phyloP scores from a whole-genome alignment of 2,113 vertebrate genomes.

The Struthio camelus region DNA sequence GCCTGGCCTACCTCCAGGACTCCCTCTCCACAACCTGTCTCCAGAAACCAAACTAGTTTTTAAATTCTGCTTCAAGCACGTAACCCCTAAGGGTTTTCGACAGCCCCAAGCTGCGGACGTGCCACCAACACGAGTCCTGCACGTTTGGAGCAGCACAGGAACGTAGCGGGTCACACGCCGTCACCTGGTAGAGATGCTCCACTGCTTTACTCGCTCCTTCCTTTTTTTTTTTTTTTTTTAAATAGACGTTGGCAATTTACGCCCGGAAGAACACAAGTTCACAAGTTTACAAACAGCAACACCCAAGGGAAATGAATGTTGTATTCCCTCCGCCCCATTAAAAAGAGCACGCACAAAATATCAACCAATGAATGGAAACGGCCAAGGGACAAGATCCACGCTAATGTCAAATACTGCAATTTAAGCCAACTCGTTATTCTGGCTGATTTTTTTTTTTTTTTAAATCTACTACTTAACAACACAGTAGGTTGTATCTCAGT shows the following conservation, averaged over 20 bases:
- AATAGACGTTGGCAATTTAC: neutral
- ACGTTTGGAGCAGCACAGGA: neutral
- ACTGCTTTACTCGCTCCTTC: neutral
- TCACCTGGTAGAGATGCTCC: neutral
- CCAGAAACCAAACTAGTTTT: neutral
- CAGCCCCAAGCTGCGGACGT: neutral
- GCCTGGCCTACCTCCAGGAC: neutral
- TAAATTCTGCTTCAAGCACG: accelerated
- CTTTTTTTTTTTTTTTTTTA: neutral
- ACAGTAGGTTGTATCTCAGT: neutral
- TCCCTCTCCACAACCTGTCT: neutral
- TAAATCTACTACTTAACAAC: neutral
- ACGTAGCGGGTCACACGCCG: accelerated
- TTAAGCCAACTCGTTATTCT: neutral
- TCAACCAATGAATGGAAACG: neutral
- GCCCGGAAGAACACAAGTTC: neutral
- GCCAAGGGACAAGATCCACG: neutral
- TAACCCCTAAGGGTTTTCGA: neutral
- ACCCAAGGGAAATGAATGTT: neutral
- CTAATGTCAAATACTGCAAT: neutral
- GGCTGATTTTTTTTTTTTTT: neutral
- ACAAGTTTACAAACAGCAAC: neutral
- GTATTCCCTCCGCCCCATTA: neutral
- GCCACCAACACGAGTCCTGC: neutral
- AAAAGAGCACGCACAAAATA: neutral